Base-by-base conservation (phyloP, 2,113 vertebrate species). In the Beaufortia kweichowensis region DNA sequence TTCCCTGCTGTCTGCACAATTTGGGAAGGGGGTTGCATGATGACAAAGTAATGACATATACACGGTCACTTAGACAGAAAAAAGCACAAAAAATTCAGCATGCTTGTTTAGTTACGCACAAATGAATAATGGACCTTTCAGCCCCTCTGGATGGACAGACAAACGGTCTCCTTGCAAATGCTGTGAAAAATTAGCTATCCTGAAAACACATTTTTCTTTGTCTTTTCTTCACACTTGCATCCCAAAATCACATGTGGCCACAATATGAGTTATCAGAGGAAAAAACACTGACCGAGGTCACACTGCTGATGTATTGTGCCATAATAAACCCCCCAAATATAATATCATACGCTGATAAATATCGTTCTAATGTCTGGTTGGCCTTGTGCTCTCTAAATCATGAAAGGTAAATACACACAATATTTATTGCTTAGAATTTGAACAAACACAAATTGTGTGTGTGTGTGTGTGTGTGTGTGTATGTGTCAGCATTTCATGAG, bases 171-270 rank as follows among this genome's bases (percentile, higher is more conserved):
- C 80, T 78, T 67, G 31, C 80, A 69, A 76, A 78, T 67, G 80
- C 77, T 74, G 50, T 81, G 79, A 86, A 86, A 86, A 79, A 50
- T 19, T 63, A 78, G 59, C 79, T 80, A 65, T 81, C 82, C 71
- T 68, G 10, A 79, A 75, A 46, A 79, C 66, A 72, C 21, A 75
- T 0, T 10, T 39, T 46, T 46, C 63, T 79, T 57, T 55, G 33
- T 70, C 15, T 50, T 12, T 14, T 39, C 63, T 29, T 7, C 17
- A 29, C 56, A 72, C n/a, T 26, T 23, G 41, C 28, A 50, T 46
- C 57, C 28, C 31, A 50, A 21, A 43, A 72, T 66, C 21, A 60
- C 70, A 46, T 41, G 66, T 76, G 79, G 72, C 64, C 4, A 19
- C 71, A 77, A 53, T 74, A 56, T 19, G 62, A 73, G 64, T 65